Evolutionary conservation across 2,888 invertebrate species (phyloP).

Genomic region (Iphiclides podalirius): DNA sequence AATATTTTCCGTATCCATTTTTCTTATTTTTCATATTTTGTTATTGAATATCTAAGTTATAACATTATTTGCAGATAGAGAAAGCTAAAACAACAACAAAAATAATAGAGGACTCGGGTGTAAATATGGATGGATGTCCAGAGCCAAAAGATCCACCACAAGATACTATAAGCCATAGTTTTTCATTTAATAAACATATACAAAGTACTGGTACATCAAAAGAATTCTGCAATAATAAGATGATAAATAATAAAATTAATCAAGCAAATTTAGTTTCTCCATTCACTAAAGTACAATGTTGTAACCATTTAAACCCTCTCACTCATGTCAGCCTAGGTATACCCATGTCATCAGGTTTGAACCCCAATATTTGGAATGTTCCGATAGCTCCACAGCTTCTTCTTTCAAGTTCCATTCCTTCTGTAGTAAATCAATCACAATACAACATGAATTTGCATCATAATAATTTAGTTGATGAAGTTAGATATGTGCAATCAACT

Average conservation of each 20-base stretch:
- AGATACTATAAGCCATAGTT: conserved; percentile 19
- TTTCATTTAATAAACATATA: background rate
- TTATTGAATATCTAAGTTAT: too few species aligned
- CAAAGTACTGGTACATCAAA: background rate
- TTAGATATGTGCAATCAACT: conserved; percentile 24
- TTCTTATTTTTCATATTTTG: too few species aligned
- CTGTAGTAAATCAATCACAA: conserved; percentile 28
- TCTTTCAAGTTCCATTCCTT: conserved; percentile 19
- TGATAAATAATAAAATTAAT: conserved; percentile 32
- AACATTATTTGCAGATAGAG: conserved; percentile 43
- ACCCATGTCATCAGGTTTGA: conserved; percentile 24
- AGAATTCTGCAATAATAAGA: conserved; percentile 33
- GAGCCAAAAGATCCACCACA: conserved; percentile 52
- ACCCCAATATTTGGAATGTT: conserved; percentile 37
- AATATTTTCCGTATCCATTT: too few species aligned
- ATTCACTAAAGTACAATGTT: background rate
- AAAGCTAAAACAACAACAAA: conserved; percentile 42
- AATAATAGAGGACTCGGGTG: conserved; percentile 28
- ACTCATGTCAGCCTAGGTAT: background rate
- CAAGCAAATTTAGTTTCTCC: background rate
- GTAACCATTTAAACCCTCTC: background rate
- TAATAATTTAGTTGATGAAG: conserved; percentile 21
- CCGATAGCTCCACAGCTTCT: conserved; percentile 30
- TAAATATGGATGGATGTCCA: conserved; percentile 36
- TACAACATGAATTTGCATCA: conserved; percentile 5